Conservation (phyloP, 2,888 invertebrate species). For the Pseudoips prasinana region DNA sequence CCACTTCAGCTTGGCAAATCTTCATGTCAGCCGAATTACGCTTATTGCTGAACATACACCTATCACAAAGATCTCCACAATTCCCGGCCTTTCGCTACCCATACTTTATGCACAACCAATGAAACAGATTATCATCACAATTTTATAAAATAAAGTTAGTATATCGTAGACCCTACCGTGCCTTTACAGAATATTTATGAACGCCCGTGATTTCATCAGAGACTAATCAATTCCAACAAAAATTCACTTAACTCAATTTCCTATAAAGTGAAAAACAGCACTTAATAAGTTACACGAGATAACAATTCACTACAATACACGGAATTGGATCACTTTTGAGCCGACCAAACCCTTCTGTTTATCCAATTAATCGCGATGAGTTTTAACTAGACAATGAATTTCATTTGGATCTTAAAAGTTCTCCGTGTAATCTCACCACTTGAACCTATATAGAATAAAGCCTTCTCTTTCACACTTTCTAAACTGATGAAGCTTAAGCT, state of each 20-base stretch:
- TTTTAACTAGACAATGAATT: conserved; percentile 48
- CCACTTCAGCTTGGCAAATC: too few relatives aligned
- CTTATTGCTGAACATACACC: too few relatives aligned
- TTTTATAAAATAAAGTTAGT: too few relatives aligned
- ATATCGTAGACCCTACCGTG: too few relatives aligned
- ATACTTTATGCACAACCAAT: too few relatives aligned
- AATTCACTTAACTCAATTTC: conserved; percentile 1
- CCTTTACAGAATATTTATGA: too few relatives aligned
- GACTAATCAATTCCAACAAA: neutral
- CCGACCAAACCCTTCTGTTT: conserved; percentile 41
- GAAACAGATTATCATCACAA: too few relatives aligned
- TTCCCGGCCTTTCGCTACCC: too few relatives aligned
- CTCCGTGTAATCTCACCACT: conserved; percentile 44
- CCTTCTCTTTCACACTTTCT: conserved; percentile 33
- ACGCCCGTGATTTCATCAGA: too few relatives aligned
- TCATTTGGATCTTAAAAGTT: conserved; percentile 46
- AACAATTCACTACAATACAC: conserved; percentile 20
- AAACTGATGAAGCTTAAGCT: neutral
- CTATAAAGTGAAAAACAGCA: conserved; percentile 8
- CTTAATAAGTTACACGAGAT: conserved; percentile 9
- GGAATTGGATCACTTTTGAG: conserved; percentile 34
- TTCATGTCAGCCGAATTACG: too few relatives aligned
- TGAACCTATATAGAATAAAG: conserved; percentile 29
- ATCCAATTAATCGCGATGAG: conserved; percentile 49
- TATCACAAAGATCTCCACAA: too few relatives aligned